Percentiles rank a stretch among this genome's conserved stretches.
These are phyloP conservation scores for Cantharis nigra DNA, from an alignment of 2,888 invertebrate species.

Conservation along the genomic window DNA sequence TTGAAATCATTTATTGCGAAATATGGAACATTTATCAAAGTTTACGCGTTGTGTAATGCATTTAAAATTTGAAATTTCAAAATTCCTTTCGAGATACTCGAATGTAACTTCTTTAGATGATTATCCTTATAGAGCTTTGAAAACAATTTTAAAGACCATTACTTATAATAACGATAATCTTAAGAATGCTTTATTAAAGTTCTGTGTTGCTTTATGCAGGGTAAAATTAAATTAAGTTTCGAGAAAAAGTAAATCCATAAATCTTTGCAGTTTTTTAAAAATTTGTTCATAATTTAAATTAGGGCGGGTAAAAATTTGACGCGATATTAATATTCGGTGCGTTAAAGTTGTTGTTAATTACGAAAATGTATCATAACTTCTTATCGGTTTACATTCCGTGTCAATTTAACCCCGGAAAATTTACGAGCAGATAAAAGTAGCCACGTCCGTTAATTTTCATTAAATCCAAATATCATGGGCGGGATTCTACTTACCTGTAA, in stretches of 20 bases:
- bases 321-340: neutral
- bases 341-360: neutral
- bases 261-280: neutral
- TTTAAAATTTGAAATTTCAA: neutral
- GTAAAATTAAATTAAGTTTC: neutral
- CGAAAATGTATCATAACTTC: neutral
- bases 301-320: neutral
- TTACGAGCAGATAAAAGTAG: neutral
- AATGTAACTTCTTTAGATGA: neutral
- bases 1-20: neutral
- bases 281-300: neutral
- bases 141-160: neutral
- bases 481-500: neutral
- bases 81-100: neutral
- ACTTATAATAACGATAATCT: neutral
- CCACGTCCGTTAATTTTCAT: constrained; percentile 3
- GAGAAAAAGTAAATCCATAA: neutral
- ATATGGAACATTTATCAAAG: neutral
- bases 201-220: neutral
- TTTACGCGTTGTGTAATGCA: neutral
- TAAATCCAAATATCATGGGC: neutral
- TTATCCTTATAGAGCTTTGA: neutral
- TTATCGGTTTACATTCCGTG: neutral
- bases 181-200: neutral
- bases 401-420: neutral